phyloP scores from a whole-genome alignment of 2,113 vertebrate genomes.

The Mustela nigripes region DNA sequence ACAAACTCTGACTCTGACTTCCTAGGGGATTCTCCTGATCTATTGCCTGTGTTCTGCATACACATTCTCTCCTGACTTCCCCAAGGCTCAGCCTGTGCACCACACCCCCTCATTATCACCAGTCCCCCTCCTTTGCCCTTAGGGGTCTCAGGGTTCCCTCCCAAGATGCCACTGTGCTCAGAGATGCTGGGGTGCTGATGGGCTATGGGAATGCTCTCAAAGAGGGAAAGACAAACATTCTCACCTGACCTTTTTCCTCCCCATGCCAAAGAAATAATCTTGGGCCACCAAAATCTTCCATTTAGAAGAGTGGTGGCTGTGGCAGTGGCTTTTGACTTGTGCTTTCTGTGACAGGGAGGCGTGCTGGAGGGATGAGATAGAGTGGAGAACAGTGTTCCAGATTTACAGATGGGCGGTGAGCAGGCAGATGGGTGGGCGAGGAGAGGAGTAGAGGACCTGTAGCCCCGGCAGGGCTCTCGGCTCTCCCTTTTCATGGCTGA shows the following conservation, averaged over 20 bases:
- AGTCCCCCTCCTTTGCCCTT: neutral
- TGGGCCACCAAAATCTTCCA: neutral
- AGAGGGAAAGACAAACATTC: neutral
- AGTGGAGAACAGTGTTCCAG: neutral
- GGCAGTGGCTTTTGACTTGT: neutral
- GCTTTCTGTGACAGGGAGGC: neutral
- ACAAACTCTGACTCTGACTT: neutral
- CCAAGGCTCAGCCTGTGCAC: neutral
- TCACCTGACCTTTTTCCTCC: neutral
- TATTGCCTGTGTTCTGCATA: neutral
- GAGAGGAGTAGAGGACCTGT: neutral
- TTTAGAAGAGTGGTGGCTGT: neutral
- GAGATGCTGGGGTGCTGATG: neutral
- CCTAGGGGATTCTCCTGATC: neutral
- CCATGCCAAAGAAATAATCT: neutral
- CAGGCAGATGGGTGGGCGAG: neutral
- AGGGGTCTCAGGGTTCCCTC: neutral
- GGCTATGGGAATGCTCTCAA: neutral
- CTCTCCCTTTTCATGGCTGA: neutral
- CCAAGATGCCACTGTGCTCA: neutral
- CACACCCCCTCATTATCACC: neutral
- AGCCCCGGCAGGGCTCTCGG: rapidly evolving
- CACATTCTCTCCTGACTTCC: neutral
- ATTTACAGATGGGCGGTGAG: neutral
- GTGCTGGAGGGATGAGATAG: neutral